Conservation (phyloP, 2,888 invertebrate species). For the Caenorhabditis doughertyi region DNA sequence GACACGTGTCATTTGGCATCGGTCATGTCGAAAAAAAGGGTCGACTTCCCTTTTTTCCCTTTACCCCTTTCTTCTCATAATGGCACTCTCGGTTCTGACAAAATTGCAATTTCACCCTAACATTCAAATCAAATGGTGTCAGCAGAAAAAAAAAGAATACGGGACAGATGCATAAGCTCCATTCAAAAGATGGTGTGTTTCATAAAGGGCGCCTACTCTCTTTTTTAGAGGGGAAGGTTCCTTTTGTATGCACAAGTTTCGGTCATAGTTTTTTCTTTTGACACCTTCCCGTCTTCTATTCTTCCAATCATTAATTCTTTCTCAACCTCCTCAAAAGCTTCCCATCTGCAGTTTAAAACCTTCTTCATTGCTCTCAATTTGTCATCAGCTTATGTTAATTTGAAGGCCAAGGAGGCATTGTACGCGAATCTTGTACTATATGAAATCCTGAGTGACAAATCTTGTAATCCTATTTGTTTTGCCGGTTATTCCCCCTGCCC, state of each 20-base stretch:
- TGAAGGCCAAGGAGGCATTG: constrained; percentile 37
- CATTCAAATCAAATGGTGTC: constrained; percentile 27
- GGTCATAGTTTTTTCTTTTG: constrained; percentile 29
- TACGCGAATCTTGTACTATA: constrained; percentile 27
- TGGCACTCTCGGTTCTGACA: not conserved
- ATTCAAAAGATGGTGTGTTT: constrained; percentile 41
- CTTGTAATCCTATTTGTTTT: constrained; percentile 54
- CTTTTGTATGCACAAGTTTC: constrained; percentile 57
- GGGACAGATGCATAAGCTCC: constrained; percentile 33
- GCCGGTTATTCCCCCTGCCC: not conserved
- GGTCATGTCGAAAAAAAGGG: constrained; percentile 43
- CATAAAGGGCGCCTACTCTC: constrained; percentile 15
- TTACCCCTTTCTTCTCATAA: not conserved
- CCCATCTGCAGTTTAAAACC: constrained; percentile 22
- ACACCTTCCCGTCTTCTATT: constrained; percentile 1
- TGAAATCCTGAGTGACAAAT: constrained; percentile 57
- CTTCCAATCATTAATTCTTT: not conserved
- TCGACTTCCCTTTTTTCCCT: constrained; percentile 2
- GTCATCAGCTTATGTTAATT: constrained; percentile 60
- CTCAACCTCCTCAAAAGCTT: not conserved
- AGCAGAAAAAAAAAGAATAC: not conserved
- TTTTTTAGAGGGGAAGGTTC: not conserved
- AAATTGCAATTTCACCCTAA: constrained; percentile 25
- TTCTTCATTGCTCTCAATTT: constrained; percentile 32
- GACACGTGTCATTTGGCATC: constrained; percentile 61